Evolutionary conservation across 2,888 invertebrate species (phyloP).

Genomic region (Melolontha melolontha): DNA sequence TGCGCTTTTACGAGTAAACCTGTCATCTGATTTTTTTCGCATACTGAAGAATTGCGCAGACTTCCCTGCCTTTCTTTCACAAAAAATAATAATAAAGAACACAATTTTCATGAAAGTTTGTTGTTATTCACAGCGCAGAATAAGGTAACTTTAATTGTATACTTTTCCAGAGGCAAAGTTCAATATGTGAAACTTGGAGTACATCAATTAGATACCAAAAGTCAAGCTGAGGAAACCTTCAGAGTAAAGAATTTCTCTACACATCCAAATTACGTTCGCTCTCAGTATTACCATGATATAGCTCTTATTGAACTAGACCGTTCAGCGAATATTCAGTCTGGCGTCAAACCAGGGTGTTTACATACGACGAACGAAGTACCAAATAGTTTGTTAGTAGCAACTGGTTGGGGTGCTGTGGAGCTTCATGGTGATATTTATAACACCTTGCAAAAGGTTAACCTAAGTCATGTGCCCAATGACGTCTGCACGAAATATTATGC

Average conservation of each 20-base stretch:
- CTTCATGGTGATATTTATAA: slow-evolving; percentile 48
- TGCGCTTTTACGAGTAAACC: too few species aligned
- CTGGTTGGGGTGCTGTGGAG: slow-evolving; percentile 66
- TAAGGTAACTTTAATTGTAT: too few species aligned
- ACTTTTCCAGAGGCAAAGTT: slow-evolving; percentile 4
- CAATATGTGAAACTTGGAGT: neutral
- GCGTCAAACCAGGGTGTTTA: slow-evolving; percentile 66
- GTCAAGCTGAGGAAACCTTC: slow-evolving; percentile 58
- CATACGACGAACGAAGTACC: slow-evolving; percentile 49
- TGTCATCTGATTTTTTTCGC: too few species aligned
- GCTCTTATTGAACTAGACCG: slow-evolving; percentile 65
- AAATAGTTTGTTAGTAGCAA: slow-evolving; percentile 57
- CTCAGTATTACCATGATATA: slow-evolving; percentile 67
- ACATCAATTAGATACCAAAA: neutral
- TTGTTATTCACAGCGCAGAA: too few species aligned
- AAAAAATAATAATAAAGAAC: too few species aligned
- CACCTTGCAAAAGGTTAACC: slow-evolving; percentile 64
- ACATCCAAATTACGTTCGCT: slow-evolving; percentile 63
- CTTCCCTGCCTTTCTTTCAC: too few species aligned
- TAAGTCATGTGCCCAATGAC: slow-evolving; percentile 50
- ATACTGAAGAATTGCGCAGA: too few species aligned
- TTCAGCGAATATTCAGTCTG: slow-evolving; percentile 59
- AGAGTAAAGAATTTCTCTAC: slow-evolving; percentile 56
- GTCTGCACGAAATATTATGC: slow-evolving; percentile 4
- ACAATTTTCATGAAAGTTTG: too few species aligned